Conservation (phyloP, 1,140 invertebrate species). For the Vanessa tameamea region DNA sequence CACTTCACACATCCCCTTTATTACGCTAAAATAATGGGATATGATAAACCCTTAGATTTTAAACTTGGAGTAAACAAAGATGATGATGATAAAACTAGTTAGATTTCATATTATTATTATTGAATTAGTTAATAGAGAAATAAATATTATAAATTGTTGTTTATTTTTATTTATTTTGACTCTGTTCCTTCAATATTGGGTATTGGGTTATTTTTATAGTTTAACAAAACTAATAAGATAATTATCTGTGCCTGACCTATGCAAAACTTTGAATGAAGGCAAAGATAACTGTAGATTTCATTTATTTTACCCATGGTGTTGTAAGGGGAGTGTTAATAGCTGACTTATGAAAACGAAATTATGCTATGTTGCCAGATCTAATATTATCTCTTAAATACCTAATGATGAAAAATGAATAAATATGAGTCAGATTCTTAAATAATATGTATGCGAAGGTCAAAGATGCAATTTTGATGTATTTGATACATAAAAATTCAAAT, state of each 20-base stretch:
- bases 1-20: constrained; percentile 86
- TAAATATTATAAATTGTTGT: constrained; percentile 1
- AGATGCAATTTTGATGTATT: no score
- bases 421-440: no score
- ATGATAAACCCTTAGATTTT: constrained; percentile 93
- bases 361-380: background rate
- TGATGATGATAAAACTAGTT: constrained; percentile 40
- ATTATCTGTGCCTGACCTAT: no score
- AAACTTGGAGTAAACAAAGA: constrained; percentile 78
- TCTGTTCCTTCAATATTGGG: background rate
- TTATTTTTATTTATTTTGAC: background rate
- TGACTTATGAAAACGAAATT: no score
- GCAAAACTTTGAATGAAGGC: no score
- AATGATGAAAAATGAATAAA: no score
- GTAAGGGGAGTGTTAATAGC: background rate
- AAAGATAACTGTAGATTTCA: no score
- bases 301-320: background rate
- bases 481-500: no score
- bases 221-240: no score
- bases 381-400: background rate
- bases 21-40: constrained; percentile 93
- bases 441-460: no score
- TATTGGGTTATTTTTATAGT: no score
- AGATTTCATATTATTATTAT: constrained; percentile 29
- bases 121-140: constrained; percentile 18